phyloP scores from a whole-genome alignment of 2,888 invertebrate species.

The Drosophila multiciliata region DNA sequence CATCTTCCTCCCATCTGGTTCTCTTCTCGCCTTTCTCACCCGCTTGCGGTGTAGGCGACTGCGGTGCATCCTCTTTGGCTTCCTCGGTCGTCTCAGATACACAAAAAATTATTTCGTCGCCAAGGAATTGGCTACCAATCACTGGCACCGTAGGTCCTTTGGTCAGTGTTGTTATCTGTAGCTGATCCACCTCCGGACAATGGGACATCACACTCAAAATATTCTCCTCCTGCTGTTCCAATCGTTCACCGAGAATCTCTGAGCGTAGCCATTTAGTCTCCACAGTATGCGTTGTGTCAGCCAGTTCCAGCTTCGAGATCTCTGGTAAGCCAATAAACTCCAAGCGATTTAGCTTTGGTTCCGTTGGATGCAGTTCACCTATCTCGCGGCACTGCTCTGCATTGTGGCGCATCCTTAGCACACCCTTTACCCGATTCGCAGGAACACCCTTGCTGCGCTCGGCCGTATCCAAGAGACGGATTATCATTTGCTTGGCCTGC shows the following conservation, averaged over 20 bases:
- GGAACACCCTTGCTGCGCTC: slow-evolving; percentile 50
- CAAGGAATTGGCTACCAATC: neutral
- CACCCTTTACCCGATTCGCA: neutral
- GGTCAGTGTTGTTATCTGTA: slow-evolving; percentile 57
- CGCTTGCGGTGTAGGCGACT: neutral
- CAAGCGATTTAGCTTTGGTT: slow-evolving; percentile 20
- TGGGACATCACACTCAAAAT: slow-evolving; percentile 64
- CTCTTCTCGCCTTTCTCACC: neutral
- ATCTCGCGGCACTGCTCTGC: slow-evolving; percentile 29
- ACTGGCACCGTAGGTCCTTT: neutral
- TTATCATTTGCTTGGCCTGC: slow-evolving; percentile 68
- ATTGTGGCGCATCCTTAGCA: slow-evolving; percentile 38
- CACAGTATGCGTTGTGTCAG: neutral
- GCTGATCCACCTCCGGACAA: slow-evolving; percentile 63
- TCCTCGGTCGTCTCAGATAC: slow-evolving; percentile 1
- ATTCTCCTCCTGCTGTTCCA: slow-evolving; percentile 43
- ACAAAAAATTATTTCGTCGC: slow-evolving; percentile 16
- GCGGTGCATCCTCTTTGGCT: neutral
- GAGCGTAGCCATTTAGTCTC: slow-evolving; percentile 64
- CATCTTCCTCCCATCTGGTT: slow-evolving; percentile 8
- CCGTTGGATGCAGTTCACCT: slow-evolving; percentile 31
- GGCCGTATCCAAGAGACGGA: slow-evolving; percentile 71
- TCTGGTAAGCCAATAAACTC: slow-evolving; percentile 59
- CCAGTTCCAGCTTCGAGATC: slow-evolving; percentile 41
- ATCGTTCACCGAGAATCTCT: slow-evolving; percentile 38